Percentiles rank a stretch among this genome's conserved stretches.
These are phyloP conservation scores for Drosophila nigricruria DNA, from an alignment of 2,888 invertebrate species.

Conservation along the genomic window DNA sequence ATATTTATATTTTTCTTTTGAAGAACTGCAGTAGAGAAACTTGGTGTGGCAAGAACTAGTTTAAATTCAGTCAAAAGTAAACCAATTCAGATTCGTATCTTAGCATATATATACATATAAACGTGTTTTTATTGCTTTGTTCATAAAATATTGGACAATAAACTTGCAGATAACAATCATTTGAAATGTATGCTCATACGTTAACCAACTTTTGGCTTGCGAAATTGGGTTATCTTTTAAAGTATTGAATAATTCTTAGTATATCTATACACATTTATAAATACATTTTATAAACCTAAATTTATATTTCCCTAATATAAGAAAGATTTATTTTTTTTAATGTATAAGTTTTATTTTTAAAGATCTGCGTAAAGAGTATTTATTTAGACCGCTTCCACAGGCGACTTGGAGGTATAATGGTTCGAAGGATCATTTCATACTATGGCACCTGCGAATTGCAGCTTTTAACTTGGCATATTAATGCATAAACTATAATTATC, in stretches of 20 bases:
- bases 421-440: too few species aligned
- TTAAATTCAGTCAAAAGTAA: background rate
- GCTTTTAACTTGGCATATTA: too few species aligned
- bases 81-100: background rate
- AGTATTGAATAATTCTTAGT: background rate
- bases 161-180: background rate
- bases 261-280: background rate
- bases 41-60: background rate
- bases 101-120: background rate
- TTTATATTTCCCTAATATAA: too few species aligned
- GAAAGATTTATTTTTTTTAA: too few species aligned
- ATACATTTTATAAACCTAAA: background rate
- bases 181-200: background rate
- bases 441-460: too few species aligned
- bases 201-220: background rate
- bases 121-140: background rate
- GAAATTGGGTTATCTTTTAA: background rate
- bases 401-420: too few species aligned
- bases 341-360: too few species aligned
- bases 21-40: background rate
- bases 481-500: too few species aligned
- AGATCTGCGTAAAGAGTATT: too few species aligned
- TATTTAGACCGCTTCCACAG: too few species aligned
- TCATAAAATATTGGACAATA: background rate
- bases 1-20: background rate